These are phyloP conservation scores for Myiothlypis coronata DNA, from an alignment of 2,797 vertebrate genomes.

Conservation along the genomic window DNA sequence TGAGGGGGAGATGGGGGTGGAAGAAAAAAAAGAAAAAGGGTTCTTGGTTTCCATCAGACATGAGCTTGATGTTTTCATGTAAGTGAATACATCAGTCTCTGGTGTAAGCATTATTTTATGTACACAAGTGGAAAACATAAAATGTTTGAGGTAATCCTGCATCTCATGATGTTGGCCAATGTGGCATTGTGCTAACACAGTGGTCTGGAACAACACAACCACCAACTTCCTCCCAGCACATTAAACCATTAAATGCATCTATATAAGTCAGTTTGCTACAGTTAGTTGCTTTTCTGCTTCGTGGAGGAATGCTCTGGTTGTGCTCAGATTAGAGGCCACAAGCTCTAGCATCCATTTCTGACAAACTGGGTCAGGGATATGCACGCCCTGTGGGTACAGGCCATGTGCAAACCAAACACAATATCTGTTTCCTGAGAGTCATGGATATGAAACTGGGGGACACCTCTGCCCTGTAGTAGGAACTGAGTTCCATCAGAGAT, in stretches of 20 bases:
- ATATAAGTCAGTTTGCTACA: not conserved
- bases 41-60: not conserved
- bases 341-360: not conserved
- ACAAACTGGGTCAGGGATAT: not conserved
- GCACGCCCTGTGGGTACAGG: not conserved
- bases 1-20: accelerated
- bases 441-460: not conserved
- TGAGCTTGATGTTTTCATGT: not conserved
- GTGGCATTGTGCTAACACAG: not conserved
- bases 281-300: not conserved
- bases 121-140: not conserved
- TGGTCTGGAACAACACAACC: not conserved
- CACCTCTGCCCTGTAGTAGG: not conserved
- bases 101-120: not conserved
- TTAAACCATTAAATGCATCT: not conserved
- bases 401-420: not conserved
- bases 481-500: not conserved
- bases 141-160: not conserved
- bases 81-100: not conserved
- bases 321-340: not conserved
- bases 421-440: not conserved
- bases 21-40: not conserved
- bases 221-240: not conserved
- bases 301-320: not conserved
- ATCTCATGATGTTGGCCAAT: not conserved